Evolutionary conservation across 2,797 vertebrate genomes (phyloP), one percentile per base, ranked within the genome.

Genomic region (Lindbergichthys nudifrons): DNA sequence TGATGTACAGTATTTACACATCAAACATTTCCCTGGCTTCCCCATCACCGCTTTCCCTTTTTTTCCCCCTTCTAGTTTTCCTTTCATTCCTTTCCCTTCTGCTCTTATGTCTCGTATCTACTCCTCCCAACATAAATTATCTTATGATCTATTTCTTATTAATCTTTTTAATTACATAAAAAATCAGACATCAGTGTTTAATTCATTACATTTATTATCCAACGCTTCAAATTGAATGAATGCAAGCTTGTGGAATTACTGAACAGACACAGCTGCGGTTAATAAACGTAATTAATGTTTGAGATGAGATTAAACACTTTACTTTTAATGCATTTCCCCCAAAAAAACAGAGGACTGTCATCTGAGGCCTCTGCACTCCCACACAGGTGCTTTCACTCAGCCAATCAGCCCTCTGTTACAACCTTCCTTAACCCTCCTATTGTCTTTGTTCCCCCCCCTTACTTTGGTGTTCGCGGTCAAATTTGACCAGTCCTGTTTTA

Each of bases 21-120:
- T 93, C 92, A 93, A 93, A 93, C 90, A 74, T 83, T 65, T 82
- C 78, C 72, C 71, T 72, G 13, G 12, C 36, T 80, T 80, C 67
- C 65, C 53, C 77, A 21, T 78, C 74, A 9, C 74, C 43, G 46
- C 69, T 72, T 65, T 70, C 19, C 32, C 8, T 36, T 26, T 26
- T 26, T 26, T 4, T 26, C 9, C 8, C 32, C 8, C 32, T 7
- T 75, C 62, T 32, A 62, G 10, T 63, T 81, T 66, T 69, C 58
- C 65, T 73, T 42, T 43, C 3, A 65, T 75, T 36, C 62, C 30
- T 64, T 57, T 68, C 48, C 52, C 18, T 45, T 80, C 79, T 83
- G 75, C 64, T 82, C 70, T 72, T 61, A 77, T 75, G 57, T 54
- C 61, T 10, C 26, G 2, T 21, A 64, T 75, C 30, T 21, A 32